Evolutionary conservation across 2,113 vertebrate genomes (phyloP).

Genomic region (Rafetus swinhoei): DNA sequence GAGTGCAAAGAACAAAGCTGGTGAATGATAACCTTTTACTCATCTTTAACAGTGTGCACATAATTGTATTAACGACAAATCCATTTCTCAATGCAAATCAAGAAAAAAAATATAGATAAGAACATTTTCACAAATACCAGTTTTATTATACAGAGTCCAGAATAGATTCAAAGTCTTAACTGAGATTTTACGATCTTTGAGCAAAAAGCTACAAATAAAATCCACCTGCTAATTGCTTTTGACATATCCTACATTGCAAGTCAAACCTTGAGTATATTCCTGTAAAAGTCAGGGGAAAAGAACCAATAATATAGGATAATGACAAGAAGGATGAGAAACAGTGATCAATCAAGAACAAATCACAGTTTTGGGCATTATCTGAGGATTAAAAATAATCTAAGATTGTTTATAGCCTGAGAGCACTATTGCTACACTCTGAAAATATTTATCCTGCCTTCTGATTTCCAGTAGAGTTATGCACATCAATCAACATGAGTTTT

Average conservation of each 20-base stretch:
- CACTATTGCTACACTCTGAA: not conserved
- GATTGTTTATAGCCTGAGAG: accelerated
- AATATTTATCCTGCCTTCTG: not conserved
- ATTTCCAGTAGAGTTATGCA: not conserved
- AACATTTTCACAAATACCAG: not conserved
- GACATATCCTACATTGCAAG: not conserved
- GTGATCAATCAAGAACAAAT: not conserved
- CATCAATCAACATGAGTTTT: not conserved
- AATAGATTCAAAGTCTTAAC: not conserved
- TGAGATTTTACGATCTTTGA: not conserved
- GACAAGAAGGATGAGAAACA: not conserved
- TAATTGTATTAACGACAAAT: not conserved
- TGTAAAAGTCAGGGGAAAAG: not conserved
- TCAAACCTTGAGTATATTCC: not conserved
- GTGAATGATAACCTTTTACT: slow-evolving; percentile 12
- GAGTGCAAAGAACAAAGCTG: not conserved
- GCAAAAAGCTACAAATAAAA: not conserved
- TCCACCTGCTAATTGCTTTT: not conserved
- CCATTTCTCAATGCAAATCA: not conserved
- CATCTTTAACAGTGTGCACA: not conserved
- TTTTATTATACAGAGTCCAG: not conserved
- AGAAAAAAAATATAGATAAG: not conserved
- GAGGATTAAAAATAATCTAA: not conserved
- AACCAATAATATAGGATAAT: not conserved
- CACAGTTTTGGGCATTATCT: not conserved